Evolutionary conservation across 2,113 vertebrate species (phyloP).

Genomic region (Caranx ignobilis): DNA sequence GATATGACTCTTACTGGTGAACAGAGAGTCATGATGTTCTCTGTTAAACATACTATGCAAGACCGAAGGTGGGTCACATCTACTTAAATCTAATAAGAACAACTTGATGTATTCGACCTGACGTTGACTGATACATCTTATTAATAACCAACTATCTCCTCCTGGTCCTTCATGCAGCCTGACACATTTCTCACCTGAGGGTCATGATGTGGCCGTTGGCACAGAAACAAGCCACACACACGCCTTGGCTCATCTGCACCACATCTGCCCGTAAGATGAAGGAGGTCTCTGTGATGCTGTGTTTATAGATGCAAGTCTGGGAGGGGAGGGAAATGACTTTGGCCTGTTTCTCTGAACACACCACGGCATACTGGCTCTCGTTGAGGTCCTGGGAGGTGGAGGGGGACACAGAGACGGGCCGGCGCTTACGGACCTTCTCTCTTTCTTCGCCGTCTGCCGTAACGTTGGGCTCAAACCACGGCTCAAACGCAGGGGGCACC

Average conservation of each 20-base stretch:
- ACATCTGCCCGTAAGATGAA: slow-evolving; percentile 96
- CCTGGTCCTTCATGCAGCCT: neutral
- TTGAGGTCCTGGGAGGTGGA: slow-evolving; percentile 96
- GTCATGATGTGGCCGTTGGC: slow-evolving; percentile 99
- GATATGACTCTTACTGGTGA: neutral
- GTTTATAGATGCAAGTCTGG: slow-evolving; percentile 95
- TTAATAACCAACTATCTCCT: slow-evolving; percentile 9
- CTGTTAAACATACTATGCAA: neutral
- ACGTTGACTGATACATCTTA: slow-evolving; percentile 36
- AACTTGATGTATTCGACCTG: slow-evolving; percentile 17
- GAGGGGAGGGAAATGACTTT: slow-evolving; percentile 96
- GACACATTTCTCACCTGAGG: slow-evolving; percentile 89
- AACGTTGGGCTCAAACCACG: slow-evolving; percentile 93
- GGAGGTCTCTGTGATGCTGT: slow-evolving; percentile 97
- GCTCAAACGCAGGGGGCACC: slow-evolving; percentile 88
- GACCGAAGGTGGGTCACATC: neutral
- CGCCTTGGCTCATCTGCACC: slow-evolving; percentile 90
- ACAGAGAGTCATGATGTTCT: neutral
- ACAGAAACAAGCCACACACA: slow-evolving; percentile 97
- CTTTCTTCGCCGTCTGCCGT: slow-evolving; percentile 95
- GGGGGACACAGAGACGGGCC: slow-evolving; percentile 95
- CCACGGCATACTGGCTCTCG: slow-evolving; percentile 96
- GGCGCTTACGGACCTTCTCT: slow-evolving; percentile 91
- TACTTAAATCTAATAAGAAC: neutral
- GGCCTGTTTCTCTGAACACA: slow-evolving; percentile 99